Evolutionary conservation across 23 tunicate species (phyloP).

Genomic region (Halocynthia aurantium): DNA sequence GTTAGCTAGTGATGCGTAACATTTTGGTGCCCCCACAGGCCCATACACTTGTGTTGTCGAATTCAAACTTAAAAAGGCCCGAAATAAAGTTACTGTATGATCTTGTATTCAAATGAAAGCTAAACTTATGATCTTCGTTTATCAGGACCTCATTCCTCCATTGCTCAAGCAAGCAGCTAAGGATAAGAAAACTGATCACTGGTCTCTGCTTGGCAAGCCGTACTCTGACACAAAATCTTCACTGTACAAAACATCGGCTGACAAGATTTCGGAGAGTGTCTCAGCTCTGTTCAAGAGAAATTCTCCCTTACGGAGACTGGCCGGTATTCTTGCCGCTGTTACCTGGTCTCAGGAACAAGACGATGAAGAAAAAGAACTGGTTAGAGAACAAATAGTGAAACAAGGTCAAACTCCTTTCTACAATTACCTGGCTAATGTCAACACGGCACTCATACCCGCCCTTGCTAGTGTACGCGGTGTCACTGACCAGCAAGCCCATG

Average conservation of each 20-base stretch:
- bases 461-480: too few species aligned
- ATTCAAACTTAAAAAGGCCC: too few species aligned
- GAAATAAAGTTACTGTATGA: neutral
- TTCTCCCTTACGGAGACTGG: neutral
- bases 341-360: neutral
- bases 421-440: too few species aligned
- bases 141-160: slow-evolving; percentile 4
- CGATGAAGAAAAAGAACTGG: neutral
- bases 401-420: too few species aligned
- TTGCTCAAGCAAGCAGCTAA: neutral
- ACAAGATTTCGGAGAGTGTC: neutral
- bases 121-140: too few species aligned
- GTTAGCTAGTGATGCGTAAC: too few species aligned
- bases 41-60: too few species aligned
- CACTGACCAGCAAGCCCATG: neutral
- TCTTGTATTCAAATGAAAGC: too few species aligned
- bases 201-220: slow-evolving; percentile 3
- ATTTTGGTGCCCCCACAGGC: too few species aligned
- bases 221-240: slow-evolving; percentile 8
- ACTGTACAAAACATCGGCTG: neutral
- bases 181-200: neutral
- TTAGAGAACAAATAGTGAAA: neutral
- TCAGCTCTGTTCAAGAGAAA: neutral
- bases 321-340: neutral
- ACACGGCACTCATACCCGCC: too few species aligned